Evolutionary conservation across 2,888 invertebrate species (phyloP).

Genomic region (Listrodromus nycthemerus): DNA sequence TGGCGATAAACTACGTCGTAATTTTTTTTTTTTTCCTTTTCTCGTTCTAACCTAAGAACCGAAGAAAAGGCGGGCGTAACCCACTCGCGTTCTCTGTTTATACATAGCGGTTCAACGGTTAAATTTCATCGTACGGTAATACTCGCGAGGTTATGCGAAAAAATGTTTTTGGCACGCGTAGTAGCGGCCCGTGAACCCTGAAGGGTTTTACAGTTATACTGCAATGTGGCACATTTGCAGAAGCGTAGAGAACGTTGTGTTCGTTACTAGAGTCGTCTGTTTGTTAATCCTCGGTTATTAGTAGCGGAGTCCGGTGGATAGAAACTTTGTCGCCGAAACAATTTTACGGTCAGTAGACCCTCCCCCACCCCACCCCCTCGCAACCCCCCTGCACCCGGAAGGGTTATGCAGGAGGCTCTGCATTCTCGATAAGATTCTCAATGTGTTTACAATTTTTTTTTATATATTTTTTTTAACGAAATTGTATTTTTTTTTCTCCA

Average conservation of each 20-base stretch:
- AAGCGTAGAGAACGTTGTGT: conserved; percentile 82
- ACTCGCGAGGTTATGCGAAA: conserved; percentile 81
- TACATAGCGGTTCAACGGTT: neutral
- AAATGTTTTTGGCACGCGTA: conserved; percentile 83
- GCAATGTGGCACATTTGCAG: conserved; percentile 85
- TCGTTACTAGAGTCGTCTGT: conserved; percentile 72
- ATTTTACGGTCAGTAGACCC: neutral
- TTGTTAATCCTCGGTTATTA: conserved; percentile 51
- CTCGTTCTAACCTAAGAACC: conserved; percentile 73
- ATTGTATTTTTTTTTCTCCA: too few species aligned
- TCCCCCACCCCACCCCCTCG: too few species aligned
- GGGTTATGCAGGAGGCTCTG: too few species aligned
- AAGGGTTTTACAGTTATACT: conserved; percentile 85
- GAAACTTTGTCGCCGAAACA: neutral
- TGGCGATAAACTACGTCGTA: conserved; percentile 62
- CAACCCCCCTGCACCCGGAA: too few species aligned
- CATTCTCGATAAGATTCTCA: too few species aligned
- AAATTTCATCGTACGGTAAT: neutral
- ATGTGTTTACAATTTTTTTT: too few species aligned
- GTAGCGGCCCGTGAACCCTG: conserved; percentile 84
- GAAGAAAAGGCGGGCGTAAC: conserved; percentile 34
- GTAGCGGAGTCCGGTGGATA: neutral
- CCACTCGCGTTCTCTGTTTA: neutral
- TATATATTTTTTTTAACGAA: too few species aligned
- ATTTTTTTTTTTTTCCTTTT: conserved; percentile 30